phyloP scores from a whole-genome alignment of 2,888 invertebrate genomes.

The Dryadula phaetusa region DNA sequence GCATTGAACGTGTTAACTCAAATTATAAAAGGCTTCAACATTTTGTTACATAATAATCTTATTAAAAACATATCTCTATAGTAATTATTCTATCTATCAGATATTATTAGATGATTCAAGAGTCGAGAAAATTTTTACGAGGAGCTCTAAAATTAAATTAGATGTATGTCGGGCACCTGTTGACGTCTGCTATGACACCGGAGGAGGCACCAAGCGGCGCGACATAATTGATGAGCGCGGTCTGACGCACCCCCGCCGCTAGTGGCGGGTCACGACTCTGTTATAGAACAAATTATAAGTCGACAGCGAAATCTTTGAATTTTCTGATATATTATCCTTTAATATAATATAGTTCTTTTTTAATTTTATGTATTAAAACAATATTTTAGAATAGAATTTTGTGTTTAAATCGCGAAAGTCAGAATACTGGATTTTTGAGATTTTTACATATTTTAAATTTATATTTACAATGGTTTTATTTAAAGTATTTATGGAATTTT shows the following conservation, averaged over 20 bases:
- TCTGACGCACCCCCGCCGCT: constrained; percentile 64
- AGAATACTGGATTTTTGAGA: no score
- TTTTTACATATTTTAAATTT: no score
- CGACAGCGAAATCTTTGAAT: background rate
- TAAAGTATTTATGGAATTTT: no score
- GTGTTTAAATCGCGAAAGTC: no score
- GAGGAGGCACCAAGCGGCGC: constrained; percentile 47
- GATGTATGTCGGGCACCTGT: constrained; percentile 62
- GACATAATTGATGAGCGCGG: constrained; percentile 67
- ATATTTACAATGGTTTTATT: no score
- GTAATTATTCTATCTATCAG: constrained; percentile 5
- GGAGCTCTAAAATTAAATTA: constrained; percentile 45
- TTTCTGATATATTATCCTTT: no score
- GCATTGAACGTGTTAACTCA: no score
- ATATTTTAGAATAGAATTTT: no score
- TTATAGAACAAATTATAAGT: constrained; percentile 7
- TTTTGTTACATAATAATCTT: background rate
- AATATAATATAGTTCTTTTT: background rate
- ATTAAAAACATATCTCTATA: background rate
- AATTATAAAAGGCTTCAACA: no score
- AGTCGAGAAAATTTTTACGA: no score
- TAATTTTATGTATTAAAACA: background rate
- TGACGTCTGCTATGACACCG: constrained; percentile 57
- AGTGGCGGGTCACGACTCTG: constrained; percentile 54
- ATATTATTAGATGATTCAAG: constrained; percentile 5